Percentiles rank a stretch among this genome's conserved stretches.
Evolutionary conservation across 2,797 vertebrate genomes (phyloP).

Genomic region (Rhincodon typus): DNA sequence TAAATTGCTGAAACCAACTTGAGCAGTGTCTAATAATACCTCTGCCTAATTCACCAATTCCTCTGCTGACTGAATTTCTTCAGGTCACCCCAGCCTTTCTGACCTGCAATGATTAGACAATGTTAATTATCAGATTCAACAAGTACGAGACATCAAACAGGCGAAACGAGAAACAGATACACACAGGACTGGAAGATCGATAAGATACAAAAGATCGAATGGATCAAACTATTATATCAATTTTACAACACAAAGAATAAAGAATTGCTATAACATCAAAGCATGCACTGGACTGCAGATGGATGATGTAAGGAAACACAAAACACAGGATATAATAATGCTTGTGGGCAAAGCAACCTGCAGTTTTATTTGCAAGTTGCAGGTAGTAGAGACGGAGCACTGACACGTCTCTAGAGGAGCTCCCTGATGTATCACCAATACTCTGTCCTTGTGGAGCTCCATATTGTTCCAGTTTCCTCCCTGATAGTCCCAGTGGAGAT

Average conservation of each 20-base stretch:
- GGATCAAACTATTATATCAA: neutral
- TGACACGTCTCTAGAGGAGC: neutral
- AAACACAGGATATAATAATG: neutral
- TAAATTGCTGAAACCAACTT: neutral
- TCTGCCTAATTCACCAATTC: neutral
- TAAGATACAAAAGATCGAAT: neutral
- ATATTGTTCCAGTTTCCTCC: neutral
- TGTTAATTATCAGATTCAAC: neutral
- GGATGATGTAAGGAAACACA: neutral
- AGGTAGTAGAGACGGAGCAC: neutral
- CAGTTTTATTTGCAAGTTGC: neutral
- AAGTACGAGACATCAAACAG: neutral
- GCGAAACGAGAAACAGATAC: neutral
- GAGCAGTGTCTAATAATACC: neutral
- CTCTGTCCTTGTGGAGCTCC: neutral
- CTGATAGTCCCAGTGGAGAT: neutral
- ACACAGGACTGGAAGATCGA: neutral
- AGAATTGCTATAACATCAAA: neutral
- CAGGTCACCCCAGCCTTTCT: neutral
- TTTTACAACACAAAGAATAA: neutral
- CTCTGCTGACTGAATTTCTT: neutral
- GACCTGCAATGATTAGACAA: neutral
- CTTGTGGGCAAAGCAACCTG: neutral
- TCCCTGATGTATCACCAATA: neutral
- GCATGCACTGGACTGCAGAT: neutral